Evolutionary conservation across 2,797 vertebrate genomes (phyloP).

Genomic region (Gila robusta): DNA sequence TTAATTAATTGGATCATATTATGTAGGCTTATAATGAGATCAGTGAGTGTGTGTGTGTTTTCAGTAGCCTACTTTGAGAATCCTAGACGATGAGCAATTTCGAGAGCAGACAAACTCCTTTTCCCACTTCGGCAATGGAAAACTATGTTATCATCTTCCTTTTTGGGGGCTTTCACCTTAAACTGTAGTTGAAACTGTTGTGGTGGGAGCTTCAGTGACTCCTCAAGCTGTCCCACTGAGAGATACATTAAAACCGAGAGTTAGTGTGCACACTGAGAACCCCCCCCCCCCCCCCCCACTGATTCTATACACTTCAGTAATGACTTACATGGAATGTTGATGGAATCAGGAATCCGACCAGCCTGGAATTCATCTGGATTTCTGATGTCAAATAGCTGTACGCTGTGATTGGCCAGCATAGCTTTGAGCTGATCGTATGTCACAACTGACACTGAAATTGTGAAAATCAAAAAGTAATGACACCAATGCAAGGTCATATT

Average conservation of each 20-base stretch:
- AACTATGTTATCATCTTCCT: slow-evolving; percentile 73
- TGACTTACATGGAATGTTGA: slow-evolving; percentile 77
- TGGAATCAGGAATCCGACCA: slow-evolving; percentile 72
- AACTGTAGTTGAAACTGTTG: slow-evolving; percentile 71
- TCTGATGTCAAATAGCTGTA: slow-evolving; percentile 81
- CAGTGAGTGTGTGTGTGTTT: neutral
- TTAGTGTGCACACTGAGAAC: neutral
- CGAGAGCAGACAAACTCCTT: slow-evolving; percentile 73
- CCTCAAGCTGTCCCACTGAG: slow-evolving; percentile 74
- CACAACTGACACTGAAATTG: slow-evolving; percentile 70
- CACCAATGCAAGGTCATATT: neutral
- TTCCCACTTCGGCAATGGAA: slow-evolving; percentile 75
- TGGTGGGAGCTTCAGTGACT: slow-evolving; percentile 73
- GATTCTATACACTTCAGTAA: neutral
- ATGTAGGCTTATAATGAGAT: neutral
- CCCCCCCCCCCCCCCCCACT: too few species aligned
- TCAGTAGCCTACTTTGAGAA: slow-evolving; percentile 68
- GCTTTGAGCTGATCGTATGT: slow-evolving; percentile 73
- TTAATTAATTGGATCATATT: neutral
- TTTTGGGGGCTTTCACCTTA: slow-evolving; percentile 68
- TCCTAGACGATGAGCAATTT: slow-evolving; percentile 70
- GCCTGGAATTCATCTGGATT: slow-evolving; percentile 75
- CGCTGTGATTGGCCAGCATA: slow-evolving; percentile 71
- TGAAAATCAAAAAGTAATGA: neutral
- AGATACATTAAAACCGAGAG: neutral